Percentiles rank a stretch among this genome's conserved stretches.
Conservation (phyloP, 2,113 vertebrate species). For the Baryphthengus martii region DNA sequence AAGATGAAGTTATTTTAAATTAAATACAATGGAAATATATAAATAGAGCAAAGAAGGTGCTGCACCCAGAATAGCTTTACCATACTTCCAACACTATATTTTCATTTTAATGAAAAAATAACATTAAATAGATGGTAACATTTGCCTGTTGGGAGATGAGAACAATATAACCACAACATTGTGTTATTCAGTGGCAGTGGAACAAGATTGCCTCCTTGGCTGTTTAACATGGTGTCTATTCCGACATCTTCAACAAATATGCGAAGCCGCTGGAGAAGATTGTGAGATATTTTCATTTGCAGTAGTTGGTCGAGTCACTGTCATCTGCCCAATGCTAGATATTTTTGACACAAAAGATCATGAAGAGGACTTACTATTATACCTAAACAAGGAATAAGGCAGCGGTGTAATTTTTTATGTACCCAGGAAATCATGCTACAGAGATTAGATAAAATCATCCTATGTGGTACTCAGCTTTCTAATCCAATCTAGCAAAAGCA, state of each 20-base stretch:
- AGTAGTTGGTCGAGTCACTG: not conserved
- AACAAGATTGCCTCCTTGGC: not conserved
- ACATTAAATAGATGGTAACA: not conserved
- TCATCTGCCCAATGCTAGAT: not conserved
- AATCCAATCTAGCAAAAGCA: not conserved
- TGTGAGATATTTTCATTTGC: not conserved
- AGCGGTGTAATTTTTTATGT: not conserved
- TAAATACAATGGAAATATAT: slow-evolving; percentile 19
- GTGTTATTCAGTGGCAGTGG: not conserved
- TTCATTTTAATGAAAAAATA: slow-evolving; percentile 54
- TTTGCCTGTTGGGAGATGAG: not conserved
- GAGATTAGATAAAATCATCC: not conserved
- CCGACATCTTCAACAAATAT: not conserved
- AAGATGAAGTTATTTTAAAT: slow-evolving; percentile 24
- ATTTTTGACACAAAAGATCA: not conserved
- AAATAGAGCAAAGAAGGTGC: not conserved
- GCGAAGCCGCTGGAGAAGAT: not conserved
- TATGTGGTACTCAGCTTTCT: not conserved
- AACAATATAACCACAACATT: not conserved
- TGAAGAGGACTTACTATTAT: not conserved
- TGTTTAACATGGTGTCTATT: not conserved
- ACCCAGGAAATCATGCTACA: not conserved
- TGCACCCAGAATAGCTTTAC: not conserved
- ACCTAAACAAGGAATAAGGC: not conserved
- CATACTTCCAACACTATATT: slow-evolving; percentile 17